These are phyloP conservation scores for Polia nebulosa DNA, from an alignment of 2,888 invertebrate species.

Conservation along the genomic window DNA sequence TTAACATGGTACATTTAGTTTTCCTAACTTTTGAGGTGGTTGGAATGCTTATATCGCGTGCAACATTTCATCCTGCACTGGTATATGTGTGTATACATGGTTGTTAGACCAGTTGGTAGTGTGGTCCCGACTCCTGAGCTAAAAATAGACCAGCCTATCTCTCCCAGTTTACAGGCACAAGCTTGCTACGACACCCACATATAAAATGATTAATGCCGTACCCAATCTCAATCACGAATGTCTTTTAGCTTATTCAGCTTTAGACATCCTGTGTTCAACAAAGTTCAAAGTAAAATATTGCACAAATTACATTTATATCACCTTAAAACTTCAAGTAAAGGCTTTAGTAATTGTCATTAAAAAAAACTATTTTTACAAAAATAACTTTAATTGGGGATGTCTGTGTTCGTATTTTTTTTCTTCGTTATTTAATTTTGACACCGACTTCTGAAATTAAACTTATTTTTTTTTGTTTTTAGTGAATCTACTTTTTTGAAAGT, in stretches of 20 bases:
- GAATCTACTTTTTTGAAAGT: no score
- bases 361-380: no score
- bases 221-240: slow-evolving; percentile 14
- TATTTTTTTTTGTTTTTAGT: no score
- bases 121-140: slow-evolving; percentile 25
- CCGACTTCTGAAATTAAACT: no score
- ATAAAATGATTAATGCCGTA: slow-evolving; percentile 35
- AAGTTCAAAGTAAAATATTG: slow-evolving; percentile 25
- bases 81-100: slow-evolving; percentile 10
- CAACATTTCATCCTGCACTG: slow-evolving; percentile 17
- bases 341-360: slow-evolving; percentile 11
- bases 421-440: no score
- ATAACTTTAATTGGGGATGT: no score
- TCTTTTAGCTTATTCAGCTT: neutral
- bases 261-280: neutral
- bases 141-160: slow-evolving; percentile 44
- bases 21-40: slow-evolving; percentile 1
- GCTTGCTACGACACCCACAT: slow-evolving; percentile 41
- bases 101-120: slow-evolving; percentile 35
- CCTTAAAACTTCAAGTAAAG: slow-evolving; percentile 16
- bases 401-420: no score
- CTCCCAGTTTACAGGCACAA: slow-evolving; percentile 17
- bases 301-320: neutral
- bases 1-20: slow-evolving; percentile 13
- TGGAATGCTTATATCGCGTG: slow-evolving; percentile 22